Base-by-base conservation (phyloP, 2,113 vertebrate genomes). In the Lophotis ruficrista region DNA sequence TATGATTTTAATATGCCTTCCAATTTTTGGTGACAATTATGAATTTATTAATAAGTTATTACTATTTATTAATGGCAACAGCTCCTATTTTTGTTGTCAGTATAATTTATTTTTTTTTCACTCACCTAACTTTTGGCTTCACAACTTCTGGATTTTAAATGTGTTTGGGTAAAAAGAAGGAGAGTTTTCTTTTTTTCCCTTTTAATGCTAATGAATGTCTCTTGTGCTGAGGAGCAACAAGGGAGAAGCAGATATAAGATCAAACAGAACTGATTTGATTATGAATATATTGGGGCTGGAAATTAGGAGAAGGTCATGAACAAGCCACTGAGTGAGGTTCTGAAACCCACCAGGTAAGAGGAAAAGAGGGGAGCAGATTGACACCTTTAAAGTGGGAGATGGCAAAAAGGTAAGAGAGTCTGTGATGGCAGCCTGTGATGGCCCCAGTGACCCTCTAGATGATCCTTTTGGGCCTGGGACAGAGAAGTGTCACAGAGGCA, bases 391-490 rank as follows among this genome's bases (percentile, higher is more conserved):
- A 51, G 56, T 12, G 45, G 51, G 21, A 76, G 24, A 60, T 33
- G 78, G 24, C 24, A 25, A 35, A 33, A 57, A 51, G 24, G 5
- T 10, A 14, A 56, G 41, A 47, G 31, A 6, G 43, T 45, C 38
- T 24, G 17, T 6, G 31, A 15, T 5, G 11, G n/a, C 53, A 50
- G 43, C 17, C 30, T 87, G 16, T 24, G 8, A 8, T 16, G 28
- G 14, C 10, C n/a, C 17, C 28, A 25, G 62, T 15, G 20, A 41
- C 21, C 12, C 9, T 14, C 9, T 0, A 15, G 0, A 11, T 3
- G 2, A 10, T 33, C 50, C 11, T 47, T 60, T 20, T 61, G 19
- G 58, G 20, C 35, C 41, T 16, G 56, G 41, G 41, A 24, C 18
- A 62, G 33, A 50, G 56, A 3, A 14, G 23, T 14, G 28, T 13